phyloP scores from a whole-genome alignment of 2,888 invertebrate genomes.

The Druceiella hillmani region DNA sequence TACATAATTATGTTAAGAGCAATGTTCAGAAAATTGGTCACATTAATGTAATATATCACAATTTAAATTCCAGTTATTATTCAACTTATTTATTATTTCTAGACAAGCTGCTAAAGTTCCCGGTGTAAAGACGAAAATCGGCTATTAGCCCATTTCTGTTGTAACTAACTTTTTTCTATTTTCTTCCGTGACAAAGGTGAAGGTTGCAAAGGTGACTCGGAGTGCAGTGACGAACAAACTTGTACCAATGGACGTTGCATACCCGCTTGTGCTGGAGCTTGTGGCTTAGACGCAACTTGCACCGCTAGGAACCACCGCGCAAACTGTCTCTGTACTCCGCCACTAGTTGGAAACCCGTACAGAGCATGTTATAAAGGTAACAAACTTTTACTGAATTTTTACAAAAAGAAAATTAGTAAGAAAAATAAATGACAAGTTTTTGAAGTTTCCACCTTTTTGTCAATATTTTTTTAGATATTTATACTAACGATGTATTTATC shows the following conservation, averaged over 20 bases:
- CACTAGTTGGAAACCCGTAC: constrained; percentile 75
- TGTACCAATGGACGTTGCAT: constrained; percentile 70
- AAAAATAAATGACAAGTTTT: not conserved
- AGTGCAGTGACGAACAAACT: constrained; percentile 66
- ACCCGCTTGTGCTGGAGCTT: constrained; percentile 71
- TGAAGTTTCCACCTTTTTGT: not conserved
- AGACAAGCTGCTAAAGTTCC: no score
- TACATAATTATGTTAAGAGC: no score
- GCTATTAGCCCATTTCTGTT: no score
- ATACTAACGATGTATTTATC: not conserved
- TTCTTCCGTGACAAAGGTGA: no score
- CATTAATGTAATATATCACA: no score
- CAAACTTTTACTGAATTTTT: no score
- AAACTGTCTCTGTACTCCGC: constrained; percentile 68
- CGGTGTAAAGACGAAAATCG: no score
- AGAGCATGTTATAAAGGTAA: constrained; percentile 61
- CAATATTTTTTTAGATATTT: not conserved
- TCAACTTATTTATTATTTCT: no score
- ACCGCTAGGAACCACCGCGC: constrained; percentile 70
- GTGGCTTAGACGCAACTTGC: constrained; percentile 75
- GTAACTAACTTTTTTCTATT: no score
- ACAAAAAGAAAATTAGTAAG: no score
- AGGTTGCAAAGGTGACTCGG: constrained; percentile 65
- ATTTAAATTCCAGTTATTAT: no score
- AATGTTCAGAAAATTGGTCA: no score